Base-by-base conservation (phyloP, 2,888 invertebrate genomes). In the Meteorus colon region DNA sequence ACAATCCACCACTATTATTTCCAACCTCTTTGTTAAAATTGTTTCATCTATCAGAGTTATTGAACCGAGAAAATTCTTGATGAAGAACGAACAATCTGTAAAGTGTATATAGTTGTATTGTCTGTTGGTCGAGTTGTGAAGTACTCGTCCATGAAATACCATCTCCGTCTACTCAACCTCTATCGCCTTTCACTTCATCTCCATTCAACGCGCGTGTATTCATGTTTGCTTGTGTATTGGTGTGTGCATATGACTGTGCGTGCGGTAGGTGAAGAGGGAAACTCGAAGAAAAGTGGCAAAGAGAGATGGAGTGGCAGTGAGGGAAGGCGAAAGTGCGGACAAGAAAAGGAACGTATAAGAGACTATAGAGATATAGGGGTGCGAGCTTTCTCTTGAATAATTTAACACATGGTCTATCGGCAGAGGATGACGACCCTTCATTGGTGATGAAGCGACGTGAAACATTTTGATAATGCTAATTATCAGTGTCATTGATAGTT, bases 341-440 rank as follows among this genome's bases (percentile, higher is more conserved):
- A 6, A 41, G 41, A 48, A n/a, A 4, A 16, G 2, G 16, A n/a
- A 16, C n/a, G 19, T 55, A 19, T 55, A 6, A 55, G 55, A 19
- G 19, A 55, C 55, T 55, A 55, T 55, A 19, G 55, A 16, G 51
- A 51, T 51, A 51, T n/a, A 55, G 37, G 31, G 10, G 10, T 48
- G 74, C 29, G 29, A 76, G 78, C 77, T 80, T 80, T 78, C 75
- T 74, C 77, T 74, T 79, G 79, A 77, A 81, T 82, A 81, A 81
- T 81, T 82, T 75, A 81, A 77, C 73, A 78, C 77, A 78, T 79
- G 77, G 73, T 70, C 71, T 69, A 73, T 69, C 66, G 73, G 63
- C 62, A 69, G 67, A 37, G 48, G 59, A 69, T 62, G 37, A 63
- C 34, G 55, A 19, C 48, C 60, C 24, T 70, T 71, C 66, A 31